Conservation (phyloP, 2,888 invertebrate species). For the Polyommatus icarus region DNA sequence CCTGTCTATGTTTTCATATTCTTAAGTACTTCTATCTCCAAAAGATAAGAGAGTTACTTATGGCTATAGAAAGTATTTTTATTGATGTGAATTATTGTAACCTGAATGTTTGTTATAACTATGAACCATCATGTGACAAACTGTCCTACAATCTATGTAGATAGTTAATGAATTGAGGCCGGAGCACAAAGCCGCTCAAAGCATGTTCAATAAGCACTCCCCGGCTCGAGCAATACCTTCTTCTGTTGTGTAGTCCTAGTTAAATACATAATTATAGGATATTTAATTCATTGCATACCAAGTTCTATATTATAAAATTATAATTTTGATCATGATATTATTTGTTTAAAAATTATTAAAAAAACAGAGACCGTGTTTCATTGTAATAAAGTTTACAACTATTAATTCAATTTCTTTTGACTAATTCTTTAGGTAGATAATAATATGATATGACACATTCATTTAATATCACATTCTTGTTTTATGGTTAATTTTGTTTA, state of each 20-base stretch:
- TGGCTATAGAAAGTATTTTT: background rate
- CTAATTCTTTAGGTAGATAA: too few relatives aligned
- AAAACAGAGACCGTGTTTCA: background rate
- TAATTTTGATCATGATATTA: too few relatives aligned
- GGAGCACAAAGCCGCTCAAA: background rate
- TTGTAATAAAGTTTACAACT: too few relatives aligned
- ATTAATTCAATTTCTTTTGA: too few relatives aligned
- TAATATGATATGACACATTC: too few relatives aligned
- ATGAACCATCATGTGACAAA: background rate
- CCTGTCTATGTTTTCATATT: background rate
- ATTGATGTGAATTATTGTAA: too few relatives aligned
- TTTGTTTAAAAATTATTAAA: background rate
- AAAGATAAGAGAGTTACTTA: background rate
- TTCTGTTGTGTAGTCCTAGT: background rate
- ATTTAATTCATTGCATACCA: background rate
- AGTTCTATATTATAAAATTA: background rate
- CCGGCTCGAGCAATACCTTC: background rate
- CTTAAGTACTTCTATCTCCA: background rate
- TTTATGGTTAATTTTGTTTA: too few relatives aligned
- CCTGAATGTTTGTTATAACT: background rate
- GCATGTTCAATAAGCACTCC: conserved; percentile 4
- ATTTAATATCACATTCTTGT: too few relatives aligned
- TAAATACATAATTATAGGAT: background rate
- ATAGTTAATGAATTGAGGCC: background rate
- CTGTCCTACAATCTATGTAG: background rate